phyloP scores from a whole-genome alignment of 2,888 invertebrate genomes.

The Alcis repandata region DNA sequence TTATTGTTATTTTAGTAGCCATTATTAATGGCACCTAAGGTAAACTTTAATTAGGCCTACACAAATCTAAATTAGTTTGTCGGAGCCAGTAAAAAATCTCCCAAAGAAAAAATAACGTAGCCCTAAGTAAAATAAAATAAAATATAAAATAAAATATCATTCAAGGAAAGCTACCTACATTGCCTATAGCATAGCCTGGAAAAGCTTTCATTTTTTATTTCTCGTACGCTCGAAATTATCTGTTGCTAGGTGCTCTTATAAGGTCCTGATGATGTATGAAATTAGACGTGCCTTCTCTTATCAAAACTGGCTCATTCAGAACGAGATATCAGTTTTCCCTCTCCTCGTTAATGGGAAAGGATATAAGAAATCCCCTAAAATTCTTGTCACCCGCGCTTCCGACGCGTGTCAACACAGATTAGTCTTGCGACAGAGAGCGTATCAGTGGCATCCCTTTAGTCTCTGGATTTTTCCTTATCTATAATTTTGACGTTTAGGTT shows the following conservation, averaged over 20 bases:
- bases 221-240: too few species aligned
- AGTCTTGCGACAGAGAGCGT: conserved; percentile 45
- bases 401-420: conserved; percentile 67
- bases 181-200: neutral
- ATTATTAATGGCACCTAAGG: conserved; percentile 41
- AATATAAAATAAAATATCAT: too few species aligned
- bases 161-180: too few species aligned
- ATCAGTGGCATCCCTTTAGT: conserved; percentile 29
- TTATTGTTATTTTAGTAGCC: conserved; percentile 43
- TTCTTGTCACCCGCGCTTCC: conserved; percentile 58
- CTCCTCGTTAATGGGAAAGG: conserved; percentile 56
- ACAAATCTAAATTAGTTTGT: too few species aligned
- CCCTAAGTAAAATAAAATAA: too few species aligned
- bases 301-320: conserved; percentile 25
- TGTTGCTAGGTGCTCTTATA: too few species aligned
- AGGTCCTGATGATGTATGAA: too few species aligned
- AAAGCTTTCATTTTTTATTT: neutral
- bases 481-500: conserved; percentile 23
- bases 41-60: too few species aligned
- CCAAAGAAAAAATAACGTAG: too few species aligned
- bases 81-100: too few species aligned
- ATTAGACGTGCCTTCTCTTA: conserved; percentile 5
- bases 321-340: conserved; percentile 23
- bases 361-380: conserved; percentile 60
- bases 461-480: conserved; percentile 36